These are phyloP conservation scores for Griposia aprilina DNA, from an alignment of 2,888 invertebrate species.

Conservation along the genomic window DNA sequence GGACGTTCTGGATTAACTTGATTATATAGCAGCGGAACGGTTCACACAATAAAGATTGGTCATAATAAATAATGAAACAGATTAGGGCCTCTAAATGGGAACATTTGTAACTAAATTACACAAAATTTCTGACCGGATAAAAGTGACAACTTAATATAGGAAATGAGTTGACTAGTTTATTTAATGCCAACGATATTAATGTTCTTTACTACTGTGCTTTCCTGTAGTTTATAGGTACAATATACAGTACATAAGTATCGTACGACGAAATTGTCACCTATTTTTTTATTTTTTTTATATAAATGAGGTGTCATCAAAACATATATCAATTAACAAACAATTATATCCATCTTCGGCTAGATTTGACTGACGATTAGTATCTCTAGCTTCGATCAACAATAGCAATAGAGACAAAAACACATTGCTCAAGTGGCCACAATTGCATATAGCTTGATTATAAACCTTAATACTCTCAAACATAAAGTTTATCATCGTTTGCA, in stretches of 20 bases:
- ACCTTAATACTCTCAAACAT: no score
- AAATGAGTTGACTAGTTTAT: conserved; percentile 31
- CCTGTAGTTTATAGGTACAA: background rate
- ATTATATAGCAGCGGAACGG: conserved; percentile 70
- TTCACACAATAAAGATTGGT: conserved; percentile 49
- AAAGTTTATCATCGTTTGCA: no score
- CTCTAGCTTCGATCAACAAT: background rate
- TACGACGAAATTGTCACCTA: background rate
- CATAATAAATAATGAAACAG: conserved; percentile 53
- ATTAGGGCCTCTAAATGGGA: conserved; percentile 49
- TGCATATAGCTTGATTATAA: no score
- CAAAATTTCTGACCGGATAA: conserved; percentile 61
- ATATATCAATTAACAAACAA: background rate
- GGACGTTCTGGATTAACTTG: conserved; percentile 74
- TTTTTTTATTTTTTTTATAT: background rate
- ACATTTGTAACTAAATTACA: conserved; percentile 48
- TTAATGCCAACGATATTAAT: conserved; percentile 29
- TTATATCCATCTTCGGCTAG: background rate
- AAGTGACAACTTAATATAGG: conserved; percentile 57
- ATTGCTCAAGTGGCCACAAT: no score
- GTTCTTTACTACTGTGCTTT: background rate
- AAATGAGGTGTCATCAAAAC: conserved; percentile 2
- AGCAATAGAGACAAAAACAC: no score
- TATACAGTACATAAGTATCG: background rate
- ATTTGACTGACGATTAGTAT: background rate